phyloP scores from a whole-genome alignment of 2,888 invertebrate species.

The Poecilus cupreus region DNA sequence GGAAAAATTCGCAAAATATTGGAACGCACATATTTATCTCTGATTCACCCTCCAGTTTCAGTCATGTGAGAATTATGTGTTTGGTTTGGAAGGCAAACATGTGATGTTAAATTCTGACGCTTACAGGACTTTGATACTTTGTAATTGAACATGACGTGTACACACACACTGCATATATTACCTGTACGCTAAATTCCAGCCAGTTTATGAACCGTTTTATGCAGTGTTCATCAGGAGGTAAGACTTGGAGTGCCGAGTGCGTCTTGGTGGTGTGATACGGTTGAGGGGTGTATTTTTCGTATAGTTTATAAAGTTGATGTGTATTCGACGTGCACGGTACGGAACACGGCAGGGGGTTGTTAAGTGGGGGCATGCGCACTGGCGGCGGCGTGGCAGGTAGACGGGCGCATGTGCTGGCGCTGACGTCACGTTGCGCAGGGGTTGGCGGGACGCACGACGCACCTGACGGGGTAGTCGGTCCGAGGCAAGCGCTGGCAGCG shows the following conservation, averaged over 20 bases:
- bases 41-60: constrained; percentile 11
- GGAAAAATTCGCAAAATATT: constrained; percentile 5
- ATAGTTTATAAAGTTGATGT: neutral
- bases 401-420: constrained; percentile 59
- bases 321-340: neutral
- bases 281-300: neutral
- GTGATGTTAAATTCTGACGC: neutral
- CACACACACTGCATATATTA: neutral
- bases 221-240: no score
- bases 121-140: constrained; percentile 1
- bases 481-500: constrained; percentile 74
- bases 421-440: constrained; percentile 62
- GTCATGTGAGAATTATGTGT: constrained; percentile 15
- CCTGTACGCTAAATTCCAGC: neutral
- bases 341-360: constrained; percentile 1
- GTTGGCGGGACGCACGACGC: constrained; percentile 63
- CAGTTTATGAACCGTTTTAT: no score
- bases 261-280: no score
- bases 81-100: constrained; percentile 4
- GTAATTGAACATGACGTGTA: neutral
- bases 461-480: constrained; percentile 73
- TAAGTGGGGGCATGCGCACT: constrained; percentile 7
- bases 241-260: no score
- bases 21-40: constrained; percentile 6
- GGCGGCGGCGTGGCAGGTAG: constrained; percentile 27